Evolutionary conservation across 2,888 invertebrate genomes (phyloP), one percentile per base, ranked within the genome.

Genomic region (Drosophila ezoana): DNA sequence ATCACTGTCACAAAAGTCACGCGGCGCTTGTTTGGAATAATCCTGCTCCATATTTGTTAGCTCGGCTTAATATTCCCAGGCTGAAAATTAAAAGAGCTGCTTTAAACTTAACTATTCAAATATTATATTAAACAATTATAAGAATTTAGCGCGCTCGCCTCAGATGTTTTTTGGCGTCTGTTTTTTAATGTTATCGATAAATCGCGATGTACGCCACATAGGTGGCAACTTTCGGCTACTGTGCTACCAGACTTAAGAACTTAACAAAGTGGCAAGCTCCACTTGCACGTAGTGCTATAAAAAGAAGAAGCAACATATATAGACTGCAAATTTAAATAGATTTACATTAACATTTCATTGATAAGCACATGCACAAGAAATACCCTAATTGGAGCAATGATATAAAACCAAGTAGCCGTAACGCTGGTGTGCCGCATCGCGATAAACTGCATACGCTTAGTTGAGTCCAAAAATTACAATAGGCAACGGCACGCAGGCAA

Each of bases 101-200:
- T 37, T 38, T 20, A 35, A 20, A 45, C 13, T 57, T 10, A 28
- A 45, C 11, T 40, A 37, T 43, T 52, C 6, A 3, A 13, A 37
- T 11, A 6, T 35, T 38, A 41, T 37, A 56, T 35, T 28, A 10
- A 47, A 49, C 45, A 74, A 69, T 79, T 87, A 71, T 51, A 87
- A 84, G 75, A 73, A 63, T 71, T 81, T 56, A 76, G 82, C 82
- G 82, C 69, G 82, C 82, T 59, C 51, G 44, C 5, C 41, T 47
- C 82, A 83, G 85, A 89, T 83, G 88, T 63, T 87, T 28, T 65
- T 44, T n/a, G 66, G 89, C 89, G 89, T 89, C 82, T 68, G 48
- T 56, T 57, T 61, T 48, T 32, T 32, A 9, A 14, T 0, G 41
- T 40, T 73, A 79, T 75, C 75, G 74, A 78, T 72, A 61, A 60